Evolutionary conservation across 2,888 invertebrate genomes (phyloP), one percentile per base, ranked within the genome.

Genomic region (Rhodophaea formosa): DNA sequence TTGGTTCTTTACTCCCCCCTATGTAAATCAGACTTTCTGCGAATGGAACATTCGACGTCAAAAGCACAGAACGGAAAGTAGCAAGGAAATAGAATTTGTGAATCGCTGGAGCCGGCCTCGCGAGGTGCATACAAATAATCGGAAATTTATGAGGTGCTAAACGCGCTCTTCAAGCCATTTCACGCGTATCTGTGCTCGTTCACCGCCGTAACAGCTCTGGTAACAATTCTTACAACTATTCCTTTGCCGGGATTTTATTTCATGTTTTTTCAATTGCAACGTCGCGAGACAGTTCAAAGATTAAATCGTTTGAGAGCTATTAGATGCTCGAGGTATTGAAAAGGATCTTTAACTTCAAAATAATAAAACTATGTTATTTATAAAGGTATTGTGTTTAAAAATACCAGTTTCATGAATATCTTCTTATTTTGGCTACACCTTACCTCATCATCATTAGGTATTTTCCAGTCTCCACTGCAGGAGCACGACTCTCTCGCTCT

Each of bases 51-150:
- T n/a, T 39, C 12, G 10, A 3, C 39, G 39, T 12, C 39, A 49
- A 39, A 35, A 52, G 59, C 53, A 52, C 57, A 47, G 58, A 46
- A 49, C 35, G 14, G 14, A 57, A 51, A 15, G 32, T 32, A 14
- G 32, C 55, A 47, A 39, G 59, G 61, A 57, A 60, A 59, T 58
- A 57, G 58, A 64, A 54, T 53, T 23, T 47, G 52, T 8, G 47
- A 62, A 62, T 57, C 54, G 59, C 55, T 44, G 55, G 53, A 54
- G 43, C 45, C 30, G 51, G 35, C 57, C 23, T 44, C 59, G 58
- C 49, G 54, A 52, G 51, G 35, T 44, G 60, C 59, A 64, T 60
- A 59, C 59, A 54, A 59, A 64, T 62, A 64, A 60, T 58, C 23
- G 23, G 10, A 51, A 46, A 62, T 62, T 61, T 60, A 61, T 60